Base-by-base conservation (phyloP, 2,797 vertebrate species). In the Pempheris klunzingeri region DNA sequence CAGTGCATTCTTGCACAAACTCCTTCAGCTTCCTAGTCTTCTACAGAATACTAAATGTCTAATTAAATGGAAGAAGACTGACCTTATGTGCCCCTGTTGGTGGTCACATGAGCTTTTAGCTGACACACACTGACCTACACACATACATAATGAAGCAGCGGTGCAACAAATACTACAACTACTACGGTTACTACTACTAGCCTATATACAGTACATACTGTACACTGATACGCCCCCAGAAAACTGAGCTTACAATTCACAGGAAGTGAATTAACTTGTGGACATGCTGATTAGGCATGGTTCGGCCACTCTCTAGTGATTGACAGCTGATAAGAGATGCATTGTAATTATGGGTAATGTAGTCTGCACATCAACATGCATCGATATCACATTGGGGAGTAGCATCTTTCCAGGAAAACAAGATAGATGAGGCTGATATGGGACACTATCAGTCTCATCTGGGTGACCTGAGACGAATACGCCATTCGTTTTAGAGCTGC, bases 311-410 rank as follows among this genome's bases (percentile, higher is more conserved):
- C 52, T 75, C 71, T 50, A 63, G 61, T 80, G 81, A 89, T 41
- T 88, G 86, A 81, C 78, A 87, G 47, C 71, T 71, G 85, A 88
- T 90, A 83, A 82, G 64, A 55, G 70, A 22, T 74, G 72, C 72
- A 68, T 68, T 28, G 84, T 90, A 90, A 92, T 90, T 88, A 85
- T 89, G 83, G 85, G 87, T 89, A 90, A 86, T 84, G 84, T 77
- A 86, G 83, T 88, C 85, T 74, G 66, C 70, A 47, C 78, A 79
- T 77, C 70, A 84, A 36, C 43, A 57, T 80, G 68, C 64, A 59
- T 54, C 11, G 13, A 66, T 72, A 85, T 81, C 78, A 69, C 74
- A 24, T 17, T 61, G 63, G 60, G 74, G 50, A 49, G 74, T 69
- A 75, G 81, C 43, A 55, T 84, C 73, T 78, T 64, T 85, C 67